Evolutionary conservation across 2,113 vertebrate species (phyloP), one percentile per base, ranked within the genome.

Genomic region (Ramphastos sulfuratus): DNA sequence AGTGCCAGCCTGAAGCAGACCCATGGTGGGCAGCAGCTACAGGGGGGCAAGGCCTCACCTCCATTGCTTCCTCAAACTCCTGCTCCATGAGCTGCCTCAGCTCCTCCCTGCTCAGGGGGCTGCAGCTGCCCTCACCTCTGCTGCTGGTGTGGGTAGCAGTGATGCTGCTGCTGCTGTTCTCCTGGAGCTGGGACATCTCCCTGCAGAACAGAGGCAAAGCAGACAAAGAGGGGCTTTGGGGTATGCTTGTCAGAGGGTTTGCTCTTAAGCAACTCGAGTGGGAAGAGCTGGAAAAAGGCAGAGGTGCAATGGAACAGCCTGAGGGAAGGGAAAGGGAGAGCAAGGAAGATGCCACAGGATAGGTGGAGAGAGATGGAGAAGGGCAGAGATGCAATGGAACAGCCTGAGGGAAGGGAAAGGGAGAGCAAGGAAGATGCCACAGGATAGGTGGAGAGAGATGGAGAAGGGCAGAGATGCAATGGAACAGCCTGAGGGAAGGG

Each of bases 101-200:
- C 73, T 97, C 95, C 55, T 95, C 95, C 4, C 87, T 89, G 73
- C 67, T 96, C 61, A 96, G 94, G 15, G 86, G 85, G 3, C 33
- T 54, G 71, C 94, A 79, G 85, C 33, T 14, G 2, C 95, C 82
- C 1, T 97, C 89, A 0, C 23, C 79, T 42, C 58, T 77, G 50
- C 94, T 16, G 0, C 91, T 82, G 21, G 19, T 12, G 28, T 50
- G 48, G 8, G 97, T 97, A 80, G 85, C 71, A 10, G 91, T 30
- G 1, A 94, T 39, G 59, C 97, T 91, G 56, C 94, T 82, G 1
- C 48, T 14, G 13, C 91, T 86, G 55, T 96, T 96, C 10, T 58
- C 50, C 42, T 95, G 91, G 65, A 94, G 66, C 54, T 94, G 97
- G 33, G 97, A 76, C 97, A 98, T 98, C 67, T 94, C 82, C 37